A percentile compares a stretch with the other conserved stretches of the same genome.
These are phyloP conservation scores for Epirrita christyi DNA, from an alignment of 2,888 invertebrate genomes.

Conservation along the genomic window DNA sequence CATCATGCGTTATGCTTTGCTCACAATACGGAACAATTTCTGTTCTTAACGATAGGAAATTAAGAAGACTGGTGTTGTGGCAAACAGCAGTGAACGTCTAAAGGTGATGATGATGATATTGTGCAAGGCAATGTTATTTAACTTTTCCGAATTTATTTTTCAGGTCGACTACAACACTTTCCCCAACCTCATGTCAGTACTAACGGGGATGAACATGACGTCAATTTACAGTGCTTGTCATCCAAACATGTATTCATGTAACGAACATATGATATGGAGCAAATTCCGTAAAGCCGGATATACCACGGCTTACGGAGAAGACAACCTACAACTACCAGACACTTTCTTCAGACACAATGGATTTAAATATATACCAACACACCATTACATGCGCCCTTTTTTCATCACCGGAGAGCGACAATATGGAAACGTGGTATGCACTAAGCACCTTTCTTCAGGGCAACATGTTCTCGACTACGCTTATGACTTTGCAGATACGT, in stretches of 20 bases:
- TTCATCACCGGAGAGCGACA: constrained; percentile 86
- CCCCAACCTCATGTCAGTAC: constrained; percentile 92
- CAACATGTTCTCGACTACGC: constrained; percentile 88
- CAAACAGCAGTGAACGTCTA: too few species aligned
- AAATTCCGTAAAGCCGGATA: constrained; percentile 88
- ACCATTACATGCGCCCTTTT: constrained; percentile 92
- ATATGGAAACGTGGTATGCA: constrained; percentile 67
- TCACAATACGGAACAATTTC: too few species aligned
- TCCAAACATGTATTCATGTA: constrained; percentile 82
- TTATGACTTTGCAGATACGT: constrained; percentile 85
- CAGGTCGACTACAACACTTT: constrained; percentile 94
- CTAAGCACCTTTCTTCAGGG: constrained; percentile 81
- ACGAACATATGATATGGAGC: constrained; percentile 91
- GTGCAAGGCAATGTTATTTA: not conserved
- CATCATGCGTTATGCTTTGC: too few species aligned
- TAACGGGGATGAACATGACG: constrained; percentile 87
- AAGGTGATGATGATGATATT: too few species aligned
- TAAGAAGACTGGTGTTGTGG: too few species aligned
- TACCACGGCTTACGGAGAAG: constrained; percentile 91
- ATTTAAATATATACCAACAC: constrained; percentile 89
- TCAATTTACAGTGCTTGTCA: constrained; percentile 76
- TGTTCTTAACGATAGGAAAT: too few species aligned
- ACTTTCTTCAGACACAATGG: constrained; percentile 86
- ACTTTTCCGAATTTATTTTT: constrained; percentile 24
- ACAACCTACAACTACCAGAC: constrained; percentile 85